Conservation (phyloP, 2,888 invertebrate species). For the Argyresthia albistria region DNA sequence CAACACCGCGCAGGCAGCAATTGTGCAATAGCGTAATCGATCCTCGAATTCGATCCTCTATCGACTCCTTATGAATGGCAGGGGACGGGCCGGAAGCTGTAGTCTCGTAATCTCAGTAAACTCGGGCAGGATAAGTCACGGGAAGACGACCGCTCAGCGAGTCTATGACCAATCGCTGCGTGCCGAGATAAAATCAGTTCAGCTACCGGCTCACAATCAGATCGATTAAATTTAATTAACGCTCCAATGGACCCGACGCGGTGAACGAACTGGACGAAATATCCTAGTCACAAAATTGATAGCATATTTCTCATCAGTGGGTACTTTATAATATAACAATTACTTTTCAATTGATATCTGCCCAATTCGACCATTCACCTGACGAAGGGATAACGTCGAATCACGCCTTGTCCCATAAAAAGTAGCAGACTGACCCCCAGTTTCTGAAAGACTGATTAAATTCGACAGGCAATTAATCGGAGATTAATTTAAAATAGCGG, state of each 20-base stretch:
- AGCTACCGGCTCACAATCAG: constrained; percentile 44
- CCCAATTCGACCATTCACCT: too few relatives aligned
- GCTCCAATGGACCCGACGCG: constrained; percentile 35
- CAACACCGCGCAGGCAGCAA: neutral
- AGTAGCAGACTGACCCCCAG: too few relatives aligned
- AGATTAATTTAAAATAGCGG: too few relatives aligned
- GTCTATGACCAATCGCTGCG: constrained; percentile 55
- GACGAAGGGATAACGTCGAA: too few relatives aligned
- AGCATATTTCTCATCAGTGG: too few relatives aligned
- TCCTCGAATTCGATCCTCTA: constrained; percentile 50
- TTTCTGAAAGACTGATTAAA: too few relatives aligned
- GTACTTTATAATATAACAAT: too few relatives aligned
- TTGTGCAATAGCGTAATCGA: constrained; percentile 40
- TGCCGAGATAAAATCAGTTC: constrained; percentile 35
- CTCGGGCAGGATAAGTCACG: constrained; percentile 15
- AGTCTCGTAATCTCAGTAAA: neutral
- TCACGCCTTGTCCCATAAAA: too few relatives aligned
- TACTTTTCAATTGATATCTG: too few relatives aligned
- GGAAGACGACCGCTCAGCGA: constrained; percentile 4
- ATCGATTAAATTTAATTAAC: constrained; percentile 60
- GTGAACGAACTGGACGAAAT: constrained; percentile 23
- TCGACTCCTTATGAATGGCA: constrained; percentile 49
- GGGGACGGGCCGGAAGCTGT: neutral
- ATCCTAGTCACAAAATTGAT: constrained; percentile 9
- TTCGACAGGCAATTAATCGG: too few relatives aligned